Evolutionary conservation across 2,113 vertebrate genomes (phyloP).

Genomic region (Onychorhynchus coronatus): DNA sequence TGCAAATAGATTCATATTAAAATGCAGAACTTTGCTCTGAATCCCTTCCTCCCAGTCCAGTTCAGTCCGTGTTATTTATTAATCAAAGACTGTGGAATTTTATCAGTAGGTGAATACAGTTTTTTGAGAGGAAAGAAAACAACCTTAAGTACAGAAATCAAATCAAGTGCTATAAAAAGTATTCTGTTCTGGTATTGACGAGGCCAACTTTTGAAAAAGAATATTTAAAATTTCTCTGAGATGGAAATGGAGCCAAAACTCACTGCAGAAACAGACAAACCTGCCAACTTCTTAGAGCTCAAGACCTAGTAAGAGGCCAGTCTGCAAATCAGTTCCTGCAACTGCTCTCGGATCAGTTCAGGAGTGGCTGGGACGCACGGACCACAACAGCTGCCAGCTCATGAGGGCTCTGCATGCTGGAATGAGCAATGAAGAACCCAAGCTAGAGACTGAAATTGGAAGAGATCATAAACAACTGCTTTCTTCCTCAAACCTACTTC

Average conservation of each 20-base stretch:
- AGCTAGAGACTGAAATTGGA: background rate
- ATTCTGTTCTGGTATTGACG: background rate
- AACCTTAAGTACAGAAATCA: slow-evolving; percentile 31
- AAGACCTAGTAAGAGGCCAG: background rate
- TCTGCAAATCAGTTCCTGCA: background rate
- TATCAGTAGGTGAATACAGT: slow-evolving; percentile 36
- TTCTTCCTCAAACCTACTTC: background rate
- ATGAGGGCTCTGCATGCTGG: background rate
- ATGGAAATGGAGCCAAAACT: background rate
- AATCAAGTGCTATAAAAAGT: slow-evolving; percentile 10
- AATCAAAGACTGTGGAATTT: slow-evolving; percentile 42
- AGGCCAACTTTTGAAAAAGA: slow-evolving; percentile 9
- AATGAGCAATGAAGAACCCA: background rate
- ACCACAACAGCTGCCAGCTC: background rate
- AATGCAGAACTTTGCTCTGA: background rate
- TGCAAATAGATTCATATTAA: slow-evolving; percentile 19
- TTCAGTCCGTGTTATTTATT: slow-evolving; percentile 35
- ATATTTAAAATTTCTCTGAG: background rate
- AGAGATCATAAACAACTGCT: background rate
- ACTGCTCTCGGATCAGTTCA: background rate
- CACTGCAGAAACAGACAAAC: background rate
- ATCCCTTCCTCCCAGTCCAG: background rate
- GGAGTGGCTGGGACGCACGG: accelerated
- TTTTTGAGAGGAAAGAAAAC: slow-evolving; percentile 30
- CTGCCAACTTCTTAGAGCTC: background rate